Base-by-base conservation (phyloP, 2,888 invertebrate genomes). In the Ligdia adustata region DNA sequence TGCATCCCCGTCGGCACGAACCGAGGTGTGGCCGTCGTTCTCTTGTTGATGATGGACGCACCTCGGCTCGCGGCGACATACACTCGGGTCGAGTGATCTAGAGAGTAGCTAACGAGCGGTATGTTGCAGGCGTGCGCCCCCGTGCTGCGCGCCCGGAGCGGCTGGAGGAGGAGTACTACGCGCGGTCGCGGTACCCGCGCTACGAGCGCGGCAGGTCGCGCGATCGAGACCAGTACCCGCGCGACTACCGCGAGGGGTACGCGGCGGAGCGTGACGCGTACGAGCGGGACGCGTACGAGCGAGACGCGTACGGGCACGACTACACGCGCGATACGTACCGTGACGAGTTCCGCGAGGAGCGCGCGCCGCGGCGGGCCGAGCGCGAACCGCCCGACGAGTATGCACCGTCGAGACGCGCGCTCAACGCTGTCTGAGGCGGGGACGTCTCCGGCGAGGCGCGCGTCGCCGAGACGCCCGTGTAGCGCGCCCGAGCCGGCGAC, bases 341-440 rank as follows among this genome's bases (percentile, higher is more conserved):
- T 38, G 75, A 75, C 57, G 79, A 80, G 60, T 79, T 75, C 65
- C 84, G 89, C 41, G 90, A 84, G 65, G 73, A 91, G 64, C 85
- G 87, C 15, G 81, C 71, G 72, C 69, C 69, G 75, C 66, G 83
- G 65, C 78, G 91, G 69, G 42, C 42, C 29, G 78, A 86, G 41
- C 79, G 84, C 27, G 84, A 82, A 43, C 78, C 82, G 45, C 80
- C 86, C 48, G 91, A 91, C 65, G 91, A 91, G 67, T 91, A 93
- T 80, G 92, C 92, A 54, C 91, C 93, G 27, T 93, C 94, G 65
- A 91, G 94, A 52, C 91, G 94, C 72, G 93, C 93, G 65, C 92
- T 94, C 68, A 94, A 94, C 86, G 94, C 94, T 79, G 94, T 95
- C 83, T 95, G 94, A 44, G 31, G 37, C 55, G 53, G 37, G 47